Percentiles rank a stretch among this genome's conserved stretches.
Conservation (phyloP, 2,888 invertebrate genomes). For the Eudasyphora cyanicolor region DNA sequence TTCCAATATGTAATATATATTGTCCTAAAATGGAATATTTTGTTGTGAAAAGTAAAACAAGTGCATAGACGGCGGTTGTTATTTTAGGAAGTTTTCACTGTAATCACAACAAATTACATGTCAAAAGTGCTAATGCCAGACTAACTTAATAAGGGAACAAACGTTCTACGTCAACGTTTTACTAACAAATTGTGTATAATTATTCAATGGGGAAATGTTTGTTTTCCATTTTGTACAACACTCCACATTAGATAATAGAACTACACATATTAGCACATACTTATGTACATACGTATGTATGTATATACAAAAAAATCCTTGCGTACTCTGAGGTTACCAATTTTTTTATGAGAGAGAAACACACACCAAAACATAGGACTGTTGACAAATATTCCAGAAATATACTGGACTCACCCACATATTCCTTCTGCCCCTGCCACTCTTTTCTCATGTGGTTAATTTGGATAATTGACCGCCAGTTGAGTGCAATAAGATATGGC, state of each 20-base stretch:
- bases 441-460: neutral
- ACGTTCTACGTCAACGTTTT: too few species aligned
- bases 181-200: slow-evolving; percentile 42
- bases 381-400: neutral
- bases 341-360: neutral
- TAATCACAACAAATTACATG: neutral
- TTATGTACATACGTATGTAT: neutral
- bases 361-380: neutral
- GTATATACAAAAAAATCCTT: too few species aligned
- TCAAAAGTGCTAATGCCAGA: neutral
- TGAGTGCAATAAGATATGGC: neutral
- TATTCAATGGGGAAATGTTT: slow-evolving; percentile 33
- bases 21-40: too few species aligned
- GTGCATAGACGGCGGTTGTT: too few species aligned
- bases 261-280: neutral
- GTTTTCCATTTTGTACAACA: neutral
- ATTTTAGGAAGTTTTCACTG: neutral
- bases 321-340: neutral
- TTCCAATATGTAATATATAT: too few species aligned
- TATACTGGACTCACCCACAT: neutral
- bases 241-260: neutral
- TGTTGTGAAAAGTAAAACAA: too few species aligned
- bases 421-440: too few species aligned
- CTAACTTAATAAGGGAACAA: neutral
- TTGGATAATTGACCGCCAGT: neutral